Evolutionary conservation across 2,113 vertebrate genomes (phyloP).

Genomic region (Neopipo cinnamomea): DNA sequence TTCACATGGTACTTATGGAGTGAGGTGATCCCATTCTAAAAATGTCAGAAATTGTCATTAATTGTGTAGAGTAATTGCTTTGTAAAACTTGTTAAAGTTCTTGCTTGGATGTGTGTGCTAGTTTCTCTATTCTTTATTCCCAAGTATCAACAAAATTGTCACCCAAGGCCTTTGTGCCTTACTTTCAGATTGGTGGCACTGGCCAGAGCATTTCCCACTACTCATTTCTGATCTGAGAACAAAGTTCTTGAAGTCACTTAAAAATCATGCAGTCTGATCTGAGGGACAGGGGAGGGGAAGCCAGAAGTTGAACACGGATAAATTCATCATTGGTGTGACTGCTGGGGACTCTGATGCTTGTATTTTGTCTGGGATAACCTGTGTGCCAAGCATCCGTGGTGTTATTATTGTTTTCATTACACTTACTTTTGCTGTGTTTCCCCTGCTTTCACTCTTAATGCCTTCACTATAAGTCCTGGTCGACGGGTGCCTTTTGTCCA

Average conservation of each 20-base stretch:
- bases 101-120: background rate
- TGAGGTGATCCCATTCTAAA: background rate
- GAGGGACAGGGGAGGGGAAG: background rate
- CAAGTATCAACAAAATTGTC: background rate
- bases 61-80: background rate
- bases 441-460: constrained; percentile 84
- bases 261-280: background rate
- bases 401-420: background rate
- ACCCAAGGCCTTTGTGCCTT: background rate
- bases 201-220: background rate
- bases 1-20: background rate
- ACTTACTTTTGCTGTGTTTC: constrained; percentile 89
- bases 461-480: constrained; percentile 78
- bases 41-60: background rate
- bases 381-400: background rate
- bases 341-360: background rate
- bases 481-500: constrained; percentile 70
- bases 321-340: background rate
- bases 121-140: background rate
- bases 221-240: background rate
- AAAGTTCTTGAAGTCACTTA: background rate
- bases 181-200: background rate
- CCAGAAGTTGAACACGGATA: background rate
- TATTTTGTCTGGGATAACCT: background rate
- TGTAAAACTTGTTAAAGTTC: background rate